Base-by-base conservation (phyloP, 2,797 vertebrate genomes). In the Manis javanica region DNA sequence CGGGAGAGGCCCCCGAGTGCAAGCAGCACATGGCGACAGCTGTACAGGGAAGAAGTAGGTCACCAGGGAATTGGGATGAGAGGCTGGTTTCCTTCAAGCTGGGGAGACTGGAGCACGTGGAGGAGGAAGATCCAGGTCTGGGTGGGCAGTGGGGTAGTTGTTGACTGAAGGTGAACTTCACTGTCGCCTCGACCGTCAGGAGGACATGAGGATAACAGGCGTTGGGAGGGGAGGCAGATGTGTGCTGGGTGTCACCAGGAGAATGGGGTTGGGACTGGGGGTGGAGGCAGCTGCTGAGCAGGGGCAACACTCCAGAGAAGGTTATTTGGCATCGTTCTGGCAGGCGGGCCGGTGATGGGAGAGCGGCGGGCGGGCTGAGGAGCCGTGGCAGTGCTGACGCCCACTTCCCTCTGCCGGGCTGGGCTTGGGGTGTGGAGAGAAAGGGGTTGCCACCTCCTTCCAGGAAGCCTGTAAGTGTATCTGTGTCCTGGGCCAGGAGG, bases 351-450 rank as follows among this genome's bases (percentile, higher is more conserved):
- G 74, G 49, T 51, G 42, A 21, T 66, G 46, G 46, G 81, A 24
- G 46, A 53, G n/a, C 21, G 21, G 34, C 7, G 3, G 83, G 66
- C 13, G 23, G 7, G 9, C 23, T 19, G 37, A 46, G 23, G 15
- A 29, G 75, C 51, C 55, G 15, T 15, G 29, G 59, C 21, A 2
- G 13, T 23, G 59, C 37, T 23, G 39, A 42, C 0, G 1, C 7
- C 53, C n/a, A 4, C 24, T 1, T 0, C 19, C 18, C 10, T 26
- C 51, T 10, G 13, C 24, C 26, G 16, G 42, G 31, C 42, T 18
- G 19, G 5, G 15, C 26, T 31, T 71, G 53, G 53, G 26, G 9
- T 5, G 42, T 5, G 34, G 46, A 53, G 75, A 16, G 66, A n/a
- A 29, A 51, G 5, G 29, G 55, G 16, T 34, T 3, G 0, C 29